A percentile compares a stretch with the other conserved stretches of the same genome.
Conservation (phyloP, 2,888 invertebrate species). For the Dichetophora obliterata region DNA sequence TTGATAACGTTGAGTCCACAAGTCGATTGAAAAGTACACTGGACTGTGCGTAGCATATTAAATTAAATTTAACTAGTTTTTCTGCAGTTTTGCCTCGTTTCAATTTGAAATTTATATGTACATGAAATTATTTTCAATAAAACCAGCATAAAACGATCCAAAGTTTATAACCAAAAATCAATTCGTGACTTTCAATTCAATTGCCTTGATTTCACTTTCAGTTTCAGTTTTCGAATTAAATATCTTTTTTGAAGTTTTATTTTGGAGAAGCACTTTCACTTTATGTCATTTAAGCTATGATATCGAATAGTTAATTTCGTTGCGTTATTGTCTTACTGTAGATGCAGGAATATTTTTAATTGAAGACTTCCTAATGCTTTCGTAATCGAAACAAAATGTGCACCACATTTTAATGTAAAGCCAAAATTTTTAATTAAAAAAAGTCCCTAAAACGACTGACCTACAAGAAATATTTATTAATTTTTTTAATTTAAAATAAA, state of each 20-base stretch:
- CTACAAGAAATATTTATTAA: no score
- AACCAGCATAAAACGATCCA: background rate
- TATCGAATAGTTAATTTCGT: background rate
- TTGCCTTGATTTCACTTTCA: conserved; percentile 54
- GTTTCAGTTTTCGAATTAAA: conserved; percentile 49
- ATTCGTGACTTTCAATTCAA: conserved; percentile 48
- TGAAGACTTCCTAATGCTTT: no score
- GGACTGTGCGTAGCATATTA: conserved; percentile 20
- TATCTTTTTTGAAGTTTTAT: conserved; percentile 9
- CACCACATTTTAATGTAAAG: background rate
- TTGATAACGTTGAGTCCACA: no score
- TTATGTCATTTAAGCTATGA: conserved; percentile 46
- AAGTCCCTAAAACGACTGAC: background rate
- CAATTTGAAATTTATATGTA: conserved; percentile 58
- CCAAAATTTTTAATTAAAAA: background rate
- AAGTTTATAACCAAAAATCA: conserved; percentile 46
- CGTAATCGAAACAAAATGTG: no score
- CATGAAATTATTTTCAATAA: conserved; percentile 39
- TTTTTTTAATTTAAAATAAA: no score
- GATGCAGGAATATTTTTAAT: conserved; percentile 26
- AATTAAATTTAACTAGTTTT: background rate
- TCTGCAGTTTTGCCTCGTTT: conserved; percentile 51
- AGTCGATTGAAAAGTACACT: no score
- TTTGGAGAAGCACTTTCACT: conserved; percentile 57
- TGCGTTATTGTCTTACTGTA: background rate